phyloP scores from a whole-genome alignment of 2,888 invertebrate species.

The Lumbricus terrestris region DNA sequence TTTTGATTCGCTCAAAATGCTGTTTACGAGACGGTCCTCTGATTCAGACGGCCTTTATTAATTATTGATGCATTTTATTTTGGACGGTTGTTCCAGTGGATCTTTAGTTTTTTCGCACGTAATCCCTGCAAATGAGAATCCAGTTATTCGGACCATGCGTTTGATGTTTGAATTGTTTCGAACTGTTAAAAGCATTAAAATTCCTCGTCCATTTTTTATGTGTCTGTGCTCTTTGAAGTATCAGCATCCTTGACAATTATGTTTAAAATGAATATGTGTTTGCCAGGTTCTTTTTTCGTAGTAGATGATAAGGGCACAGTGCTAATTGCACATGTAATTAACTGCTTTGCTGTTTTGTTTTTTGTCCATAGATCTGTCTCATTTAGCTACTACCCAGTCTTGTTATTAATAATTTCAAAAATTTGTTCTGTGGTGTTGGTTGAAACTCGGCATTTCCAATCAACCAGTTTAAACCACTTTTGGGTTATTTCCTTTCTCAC shows the following conservation, averaged over 20 bases:
- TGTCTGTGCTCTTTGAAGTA: too few relatives aligned
- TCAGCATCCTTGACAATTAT: not conserved
- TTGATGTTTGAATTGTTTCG: not conserved
- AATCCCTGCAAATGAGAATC: not conserved
- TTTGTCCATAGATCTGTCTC: not conserved
- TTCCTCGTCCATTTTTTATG: not conserved
- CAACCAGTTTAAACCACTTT: too few relatives aligned
- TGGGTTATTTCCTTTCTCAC: too few relatives aligned
- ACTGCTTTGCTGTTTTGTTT: not conserved
- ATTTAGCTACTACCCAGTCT: too few relatives aligned
- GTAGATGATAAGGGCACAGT: not conserved
- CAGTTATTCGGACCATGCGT: not conserved
- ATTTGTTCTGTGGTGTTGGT: too few relatives aligned
- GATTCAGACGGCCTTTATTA: not conserved
- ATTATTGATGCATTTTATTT: not conserved
- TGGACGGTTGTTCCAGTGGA: not conserved
- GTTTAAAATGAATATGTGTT: not conserved
- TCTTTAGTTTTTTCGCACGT: not conserved
- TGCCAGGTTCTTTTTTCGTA: not conserved
- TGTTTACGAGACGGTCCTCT: not conserved
- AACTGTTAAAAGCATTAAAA: not conserved
- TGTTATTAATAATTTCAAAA: too few relatives aligned
- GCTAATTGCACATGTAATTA: too few relatives aligned
- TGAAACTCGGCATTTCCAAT: too few relatives aligned
- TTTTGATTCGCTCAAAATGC: not conserved